A percentile compares a stretch with the other conserved stretches of the same genome.
Evolutionary conservation across 1,140 invertebrate species (phyloP).

Genomic region (Artemia franciscana): DNA sequence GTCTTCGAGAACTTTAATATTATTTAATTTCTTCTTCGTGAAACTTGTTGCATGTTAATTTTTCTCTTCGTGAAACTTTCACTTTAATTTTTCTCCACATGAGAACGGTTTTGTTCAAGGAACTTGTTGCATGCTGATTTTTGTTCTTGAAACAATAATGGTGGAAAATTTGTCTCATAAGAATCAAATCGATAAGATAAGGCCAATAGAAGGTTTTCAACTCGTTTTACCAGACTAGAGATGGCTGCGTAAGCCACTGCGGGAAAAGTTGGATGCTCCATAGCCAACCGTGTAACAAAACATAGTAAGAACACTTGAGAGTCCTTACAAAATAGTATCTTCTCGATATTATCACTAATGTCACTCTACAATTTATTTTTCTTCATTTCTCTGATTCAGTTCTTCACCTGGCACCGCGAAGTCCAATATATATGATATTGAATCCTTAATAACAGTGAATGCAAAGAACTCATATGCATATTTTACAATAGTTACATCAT

Average conservation of each 20-base stretch:
- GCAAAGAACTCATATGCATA: neutral
- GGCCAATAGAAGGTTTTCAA: neutral
- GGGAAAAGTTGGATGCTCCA: neutral
- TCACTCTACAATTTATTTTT: neutral
- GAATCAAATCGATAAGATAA: neutral
- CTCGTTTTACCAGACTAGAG: neutral
- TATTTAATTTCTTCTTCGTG: too few species aligned
- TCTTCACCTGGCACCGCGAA: neutral
- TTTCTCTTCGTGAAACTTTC: too few species aligned
- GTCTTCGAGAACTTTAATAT: too few species aligned
- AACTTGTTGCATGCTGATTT: too few species aligned
- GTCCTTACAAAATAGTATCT: neutral
- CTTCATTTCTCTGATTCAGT: neutral
- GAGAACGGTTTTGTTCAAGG: too few species aligned
- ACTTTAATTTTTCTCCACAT: too few species aligned
- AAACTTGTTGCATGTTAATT: too few species aligned
- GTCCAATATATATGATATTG: neutral
- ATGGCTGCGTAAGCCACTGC: neutral
- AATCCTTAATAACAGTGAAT: neutral
- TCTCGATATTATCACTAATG: neutral
- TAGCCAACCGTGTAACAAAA: neutral
- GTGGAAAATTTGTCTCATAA: neutral
- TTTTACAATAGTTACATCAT: neutral
- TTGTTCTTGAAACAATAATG: neutral
- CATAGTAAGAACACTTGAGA: neutral